These are phyloP conservation scores for Chrysoperla carnea DNA, from an alignment of 1,140 invertebrate species.

Conservation along the genomic window DNA sequence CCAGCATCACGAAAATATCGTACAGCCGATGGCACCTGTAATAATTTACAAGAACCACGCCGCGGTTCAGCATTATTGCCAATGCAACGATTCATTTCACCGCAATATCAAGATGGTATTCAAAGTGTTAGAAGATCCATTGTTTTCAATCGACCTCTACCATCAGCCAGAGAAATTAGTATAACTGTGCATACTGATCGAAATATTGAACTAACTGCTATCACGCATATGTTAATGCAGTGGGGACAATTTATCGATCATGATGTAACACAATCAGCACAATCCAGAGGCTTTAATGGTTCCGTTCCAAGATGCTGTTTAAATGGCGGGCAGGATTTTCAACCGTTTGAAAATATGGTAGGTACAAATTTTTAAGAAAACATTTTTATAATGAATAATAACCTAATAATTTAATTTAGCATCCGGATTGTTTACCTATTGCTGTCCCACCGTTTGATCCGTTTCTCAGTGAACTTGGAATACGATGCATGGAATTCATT, in stretches of 20 bases:
- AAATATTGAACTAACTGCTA: slow-evolving; percentile 31
- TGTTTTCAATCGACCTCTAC: slow-evolving; percentile 31
- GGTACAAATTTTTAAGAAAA: background rate
- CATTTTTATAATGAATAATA: background rate
- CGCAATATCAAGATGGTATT: slow-evolving; percentile 66
- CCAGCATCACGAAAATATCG: slow-evolving; percentile 45
- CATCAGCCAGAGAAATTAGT: slow-evolving; percentile 48
- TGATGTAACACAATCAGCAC: slow-evolving; percentile 51
- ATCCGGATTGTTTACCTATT: slow-evolving; percentile 72
- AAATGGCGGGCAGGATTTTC: slow-evolving; percentile 36
- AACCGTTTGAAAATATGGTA: slow-evolving; percentile 18
- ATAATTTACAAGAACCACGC: slow-evolving; percentile 52
- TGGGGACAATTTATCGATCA: slow-evolving; percentile 77
- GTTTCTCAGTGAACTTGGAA: slow-evolving; percentile 45
- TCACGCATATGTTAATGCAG: slow-evolving; percentile 70
- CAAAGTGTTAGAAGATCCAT: slow-evolving; percentile 28
- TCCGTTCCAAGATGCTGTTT: slow-evolving; percentile 64
- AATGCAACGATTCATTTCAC: slow-evolving; percentile 61
- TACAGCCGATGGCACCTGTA: slow-evolving; percentile 72
- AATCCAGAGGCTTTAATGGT: slow-evolving; percentile 56
- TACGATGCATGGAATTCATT: slow-evolving; percentile 59
- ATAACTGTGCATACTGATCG: slow-evolving; percentile 40
- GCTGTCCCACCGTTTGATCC: slow-evolving; percentile 48
- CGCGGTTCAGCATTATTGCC: slow-evolving; percentile 72
- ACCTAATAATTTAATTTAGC: slow-evolving; percentile 24